phyloP scores from a whole-genome alignment of 1,140 invertebrate species.

The Plectrocnemia conspersa region DNA sequence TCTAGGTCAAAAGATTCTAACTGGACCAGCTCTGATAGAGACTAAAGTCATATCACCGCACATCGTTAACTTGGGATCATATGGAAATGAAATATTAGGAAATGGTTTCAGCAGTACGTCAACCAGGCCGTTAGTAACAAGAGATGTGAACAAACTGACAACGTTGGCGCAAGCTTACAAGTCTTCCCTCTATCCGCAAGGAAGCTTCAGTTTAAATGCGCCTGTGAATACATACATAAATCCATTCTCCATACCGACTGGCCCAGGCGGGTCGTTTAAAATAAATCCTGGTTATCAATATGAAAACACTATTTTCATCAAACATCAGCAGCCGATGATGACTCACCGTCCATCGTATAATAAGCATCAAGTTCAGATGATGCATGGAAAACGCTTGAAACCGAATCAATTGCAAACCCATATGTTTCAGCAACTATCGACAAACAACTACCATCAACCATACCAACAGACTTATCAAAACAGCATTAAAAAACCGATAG shows the following conservation, averaged over 20 bases:
- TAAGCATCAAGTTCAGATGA: slow-evolving; percentile 22
- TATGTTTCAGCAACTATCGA: slow-evolving; percentile 42
- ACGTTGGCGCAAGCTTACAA: slow-evolving; percentile 48
- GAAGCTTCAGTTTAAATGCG: slow-evolving; percentile 38
- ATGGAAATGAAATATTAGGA: slow-evolving; percentile 14
- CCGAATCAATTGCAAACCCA: slow-evolving; percentile 32
- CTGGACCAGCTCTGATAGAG: slow-evolving; percentile 20
- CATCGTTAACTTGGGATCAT: slow-evolving; percentile 13
- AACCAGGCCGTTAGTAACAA: slow-evolving; percentile 42
- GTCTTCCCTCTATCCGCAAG: slow-evolving; percentile 39
- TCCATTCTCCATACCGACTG: slow-evolving; percentile 43
- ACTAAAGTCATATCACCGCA: slow-evolving; percentile 24
- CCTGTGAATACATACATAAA: slow-evolving; percentile 49
- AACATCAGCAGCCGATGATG: slow-evolving; percentile 25
- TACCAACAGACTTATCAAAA: slow-evolving; percentile 44
- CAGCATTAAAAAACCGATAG: slow-evolving; percentile 38
- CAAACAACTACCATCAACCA: slow-evolving; percentile 38
- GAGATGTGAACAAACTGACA: slow-evolving; percentile 46
- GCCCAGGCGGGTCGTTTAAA: slow-evolving; percentile 42
- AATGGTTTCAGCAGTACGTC: slow-evolving; percentile 36
- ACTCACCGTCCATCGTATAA: slow-evolving; percentile 26
- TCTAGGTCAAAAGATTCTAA: slow-evolving; percentile 25
- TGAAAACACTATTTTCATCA: slow-evolving; percentile 25
- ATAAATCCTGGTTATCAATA: slow-evolving; percentile 31
- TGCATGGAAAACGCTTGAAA: slow-evolving; percentile 31